A percentile compares a stretch with the other conserved stretches of the same genome.
phyloP scores from a whole-genome alignment of 2,888 invertebrate species.

The Ichneumoninae sp. region DNA sequence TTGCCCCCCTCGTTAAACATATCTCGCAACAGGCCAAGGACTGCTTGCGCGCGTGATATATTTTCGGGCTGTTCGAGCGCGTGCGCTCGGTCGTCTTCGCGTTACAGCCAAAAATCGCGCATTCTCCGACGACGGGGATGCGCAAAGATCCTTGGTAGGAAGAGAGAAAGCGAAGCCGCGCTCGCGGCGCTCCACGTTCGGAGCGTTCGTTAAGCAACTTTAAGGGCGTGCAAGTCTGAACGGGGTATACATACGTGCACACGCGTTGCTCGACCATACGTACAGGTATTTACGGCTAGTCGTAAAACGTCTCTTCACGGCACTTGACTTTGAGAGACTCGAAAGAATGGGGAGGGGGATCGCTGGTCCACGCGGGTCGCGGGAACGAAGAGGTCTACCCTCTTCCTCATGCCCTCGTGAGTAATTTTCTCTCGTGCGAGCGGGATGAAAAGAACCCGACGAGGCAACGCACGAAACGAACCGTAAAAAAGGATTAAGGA shows the following conservation, averaged over 20 bases:
- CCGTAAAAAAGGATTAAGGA: conserved; percentile 34
- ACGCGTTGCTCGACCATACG: conserved; percentile 43
- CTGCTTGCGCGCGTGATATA: conserved; percentile 46
- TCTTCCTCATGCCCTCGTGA: conserved; percentile 4
- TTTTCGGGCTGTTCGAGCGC: conserved; percentile 41
- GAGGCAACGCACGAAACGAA: conserved; percentile 23
- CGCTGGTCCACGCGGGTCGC: conserved; percentile 34
- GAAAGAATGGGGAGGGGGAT: conserved; percentile 9
- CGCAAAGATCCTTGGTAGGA: conserved; percentile 42
- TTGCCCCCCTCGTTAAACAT: conserved; percentile 26
- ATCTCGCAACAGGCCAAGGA: conserved; percentile 16
- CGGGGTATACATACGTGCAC: conserved; percentile 13
- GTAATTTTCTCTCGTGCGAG: not conserved
- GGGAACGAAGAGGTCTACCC: conserved; percentile 45
- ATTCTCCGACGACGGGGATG: conserved; percentile 51
- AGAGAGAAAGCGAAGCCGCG: conserved; percentile 28
- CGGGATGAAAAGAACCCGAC: conserved; percentile 10
- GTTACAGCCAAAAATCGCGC: conserved; percentile 52
- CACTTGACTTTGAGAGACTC: conserved; percentile 66
- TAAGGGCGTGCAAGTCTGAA: conserved; percentile 38
- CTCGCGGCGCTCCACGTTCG: conserved; percentile 39
- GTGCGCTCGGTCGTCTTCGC: conserved; percentile 15
- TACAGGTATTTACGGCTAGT: conserved; percentile 68
- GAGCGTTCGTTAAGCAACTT: conserved; percentile 67
- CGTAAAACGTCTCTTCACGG: conserved; percentile 69